Percentiles rank a stretch among this genome's conserved stretches.
Evolutionary conservation across 2,113 vertebrate genomes (phyloP).

Genomic region (Elephantulus edwardii): DNA sequence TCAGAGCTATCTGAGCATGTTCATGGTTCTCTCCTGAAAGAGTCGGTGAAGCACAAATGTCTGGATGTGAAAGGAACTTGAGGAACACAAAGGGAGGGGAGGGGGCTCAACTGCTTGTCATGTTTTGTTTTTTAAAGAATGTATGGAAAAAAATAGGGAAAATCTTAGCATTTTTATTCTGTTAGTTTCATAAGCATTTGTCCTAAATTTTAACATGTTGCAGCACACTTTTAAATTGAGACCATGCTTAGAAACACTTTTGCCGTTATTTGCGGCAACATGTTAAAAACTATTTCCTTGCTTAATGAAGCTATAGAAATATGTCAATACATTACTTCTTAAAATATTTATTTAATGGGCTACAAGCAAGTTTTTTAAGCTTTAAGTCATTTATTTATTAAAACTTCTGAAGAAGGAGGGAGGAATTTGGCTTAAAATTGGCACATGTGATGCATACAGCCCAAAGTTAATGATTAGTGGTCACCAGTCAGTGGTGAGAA

Average conservation of each 20-base stretch:
- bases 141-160: not conserved
- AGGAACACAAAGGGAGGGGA: not conserved
- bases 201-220: not conserved
- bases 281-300: too few relatives aligned
- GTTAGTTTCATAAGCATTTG: not conserved
- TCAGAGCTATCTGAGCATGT: not conserved
- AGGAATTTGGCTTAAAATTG: not conserved
- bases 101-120: not conserved
- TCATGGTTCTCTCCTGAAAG: not conserved
- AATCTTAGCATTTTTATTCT: conserved; percentile 20
- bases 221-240: too few relatives aligned
- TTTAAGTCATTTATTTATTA: too few relatives aligned
- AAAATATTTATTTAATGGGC: too few relatives aligned
- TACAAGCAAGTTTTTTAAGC: too few relatives aligned
- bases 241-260: too few relatives aligned
- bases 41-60: not conserved
- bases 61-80: not conserved
- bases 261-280: too few relatives aligned
- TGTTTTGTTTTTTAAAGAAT: conserved; percentile 35
- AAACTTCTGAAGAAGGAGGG: too few relatives aligned
- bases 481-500: too few relatives aligned
- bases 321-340: too few relatives aligned
- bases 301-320: too few relatives aligned
- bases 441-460: not conserved
- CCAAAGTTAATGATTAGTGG: too few relatives aligned